Percentiles rank a stretch among this genome's conserved stretches.
phyloP scores from a whole-genome alignment of 2,888 invertebrate genomes.

The Pristionchus japonicus region DNA sequence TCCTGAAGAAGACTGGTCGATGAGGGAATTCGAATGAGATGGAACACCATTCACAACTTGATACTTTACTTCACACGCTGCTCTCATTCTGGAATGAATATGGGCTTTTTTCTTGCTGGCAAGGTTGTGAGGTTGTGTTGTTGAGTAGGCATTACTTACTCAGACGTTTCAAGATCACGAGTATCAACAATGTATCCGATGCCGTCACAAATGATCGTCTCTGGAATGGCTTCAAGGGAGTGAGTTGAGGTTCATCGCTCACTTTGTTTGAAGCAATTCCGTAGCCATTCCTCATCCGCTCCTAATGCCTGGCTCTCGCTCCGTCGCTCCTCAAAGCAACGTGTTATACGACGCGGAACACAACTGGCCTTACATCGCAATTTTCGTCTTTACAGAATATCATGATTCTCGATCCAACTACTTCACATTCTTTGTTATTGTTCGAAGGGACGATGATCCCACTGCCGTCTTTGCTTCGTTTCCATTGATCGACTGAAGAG shows the following conservation, averaged over 20 bases:
- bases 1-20: background rate
- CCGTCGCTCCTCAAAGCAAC: background rate
- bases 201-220: background rate
- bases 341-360: too few species aligned
- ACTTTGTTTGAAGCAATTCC: background rate
- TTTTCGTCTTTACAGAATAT: background rate
- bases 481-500: background rate
- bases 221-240: background rate
- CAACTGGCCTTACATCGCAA: background rate
- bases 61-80: background rate
- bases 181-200: background rate
- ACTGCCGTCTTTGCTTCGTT: background rate
- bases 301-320: too few species aligned
- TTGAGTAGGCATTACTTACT: background rate
- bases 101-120: too few species aligned
- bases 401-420: background rate
- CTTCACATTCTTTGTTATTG: background rate
- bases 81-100: background rate
- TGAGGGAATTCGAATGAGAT: background rate
- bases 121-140: too few species aligned
- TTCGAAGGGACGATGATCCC: background rate
- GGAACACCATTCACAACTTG: background rate
- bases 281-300: background rate
- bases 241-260: background rate
- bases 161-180: background rate